A percentile compares a stretch with the other conserved stretches of the same genome.
phyloP scores from a whole-genome alignment of 2,888 invertebrate genomes.

The Periphyllus acericola region DNA sequence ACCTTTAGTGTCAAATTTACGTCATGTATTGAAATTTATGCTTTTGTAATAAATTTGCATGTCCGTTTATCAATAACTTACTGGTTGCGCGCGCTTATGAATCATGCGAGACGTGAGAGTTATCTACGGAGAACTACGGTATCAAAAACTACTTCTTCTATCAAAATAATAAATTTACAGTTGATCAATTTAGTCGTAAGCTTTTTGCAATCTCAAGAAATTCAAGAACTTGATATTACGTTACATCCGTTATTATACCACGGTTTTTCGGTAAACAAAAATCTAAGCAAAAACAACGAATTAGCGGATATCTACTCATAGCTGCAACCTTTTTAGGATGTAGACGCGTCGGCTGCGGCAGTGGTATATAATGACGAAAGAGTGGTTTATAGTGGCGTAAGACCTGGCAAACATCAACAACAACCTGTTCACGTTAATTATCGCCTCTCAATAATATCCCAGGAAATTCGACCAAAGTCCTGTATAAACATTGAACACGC shows the following conservation, averaged over 20 bases:
- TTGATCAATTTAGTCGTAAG: neutral
- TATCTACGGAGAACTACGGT: too few species aligned
- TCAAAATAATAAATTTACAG: conserved; percentile 16
- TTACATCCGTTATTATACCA: neutral
- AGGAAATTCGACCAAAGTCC: neutral
- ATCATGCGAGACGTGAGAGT: neutral
- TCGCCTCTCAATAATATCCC: neutral
- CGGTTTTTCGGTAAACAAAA: neutral
- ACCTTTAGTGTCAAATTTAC: neutral
- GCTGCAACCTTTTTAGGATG: neutral
- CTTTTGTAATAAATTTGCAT: neutral
- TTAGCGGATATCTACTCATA: neutral
- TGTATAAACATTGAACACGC: conserved; percentile 9
- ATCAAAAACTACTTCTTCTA: too few species aligned
- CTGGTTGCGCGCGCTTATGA: too few species aligned
- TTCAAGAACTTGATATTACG: neutral
- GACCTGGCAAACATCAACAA: conserved; percentile 15
- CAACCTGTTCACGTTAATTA: conserved; percentile 44
- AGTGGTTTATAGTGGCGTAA: neutral
- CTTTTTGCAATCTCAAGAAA: neutral
- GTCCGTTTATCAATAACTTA: neutral
- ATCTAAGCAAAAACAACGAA: neutral
- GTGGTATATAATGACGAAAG: neutral
- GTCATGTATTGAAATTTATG: conserved; percentile 21
- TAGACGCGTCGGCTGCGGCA: neutral